Conservation (phyloP, 1,140 invertebrate species). For the Drosophila parabipectinata region DNA sequence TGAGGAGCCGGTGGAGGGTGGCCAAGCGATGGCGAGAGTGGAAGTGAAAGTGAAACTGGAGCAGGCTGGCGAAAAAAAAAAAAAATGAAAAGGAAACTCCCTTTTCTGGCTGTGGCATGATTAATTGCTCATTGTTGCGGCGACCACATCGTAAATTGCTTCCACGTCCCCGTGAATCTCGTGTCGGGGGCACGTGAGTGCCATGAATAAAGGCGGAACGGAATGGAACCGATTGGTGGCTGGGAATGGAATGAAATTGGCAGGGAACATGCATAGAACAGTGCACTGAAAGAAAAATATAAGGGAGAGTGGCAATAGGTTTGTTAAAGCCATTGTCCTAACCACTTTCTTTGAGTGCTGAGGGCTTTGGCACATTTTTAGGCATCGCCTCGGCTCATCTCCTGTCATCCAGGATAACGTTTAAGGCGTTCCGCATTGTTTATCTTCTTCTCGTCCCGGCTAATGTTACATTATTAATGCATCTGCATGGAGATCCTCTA, state of each 20-base stretch:
- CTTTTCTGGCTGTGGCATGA: conserved; percentile 57
- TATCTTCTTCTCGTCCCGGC: conserved; percentile 39
- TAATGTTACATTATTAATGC: conserved; percentile 78
- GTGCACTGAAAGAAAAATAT: not conserved
- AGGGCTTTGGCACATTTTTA: not conserved
- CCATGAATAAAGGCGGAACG: conserved; percentile 48
- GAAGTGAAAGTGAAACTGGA: conserved; percentile 29
- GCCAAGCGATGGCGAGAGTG: too few species aligned
- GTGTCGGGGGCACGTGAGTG: conserved; percentile 59
- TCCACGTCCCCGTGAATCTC: conserved; percentile 58
- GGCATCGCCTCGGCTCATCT: conserved; percentile 29
- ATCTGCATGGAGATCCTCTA: conserved; percentile 55
- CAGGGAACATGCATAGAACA: too few species aligned
- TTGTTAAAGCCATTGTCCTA: too few species aligned
- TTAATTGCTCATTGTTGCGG: conserved; percentile 77
- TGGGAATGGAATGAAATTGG: conserved; percentile 7
- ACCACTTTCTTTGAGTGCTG: not conserved
- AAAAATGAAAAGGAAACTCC: conserved; percentile 6
- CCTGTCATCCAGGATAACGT: conserved; percentile 43
- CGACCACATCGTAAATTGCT: conserved; percentile 72
- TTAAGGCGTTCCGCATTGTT: conserved; percentile 51
- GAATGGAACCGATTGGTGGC: conserved; percentile 3
- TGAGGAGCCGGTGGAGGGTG: conserved; percentile 12
- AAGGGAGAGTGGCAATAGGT: too few species aligned
- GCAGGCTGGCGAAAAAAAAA: conserved; percentile 11